phyloP scores from a whole-genome alignment of 2,113 vertebrate species.

The Columbina picui region DNA sequence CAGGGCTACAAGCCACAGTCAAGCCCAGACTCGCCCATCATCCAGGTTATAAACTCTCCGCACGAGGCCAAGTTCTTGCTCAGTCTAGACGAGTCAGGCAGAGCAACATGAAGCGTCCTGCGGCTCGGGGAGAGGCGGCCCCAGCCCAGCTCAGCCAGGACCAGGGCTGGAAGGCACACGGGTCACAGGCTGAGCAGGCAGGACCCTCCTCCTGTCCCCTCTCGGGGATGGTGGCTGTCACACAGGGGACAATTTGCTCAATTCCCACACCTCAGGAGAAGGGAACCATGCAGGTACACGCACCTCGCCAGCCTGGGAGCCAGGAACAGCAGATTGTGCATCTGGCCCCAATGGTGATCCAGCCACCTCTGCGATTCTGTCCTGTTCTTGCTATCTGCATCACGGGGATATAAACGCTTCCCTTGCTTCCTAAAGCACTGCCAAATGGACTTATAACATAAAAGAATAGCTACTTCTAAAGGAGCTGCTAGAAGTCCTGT shows the following conservation, averaged over 20 bases:
- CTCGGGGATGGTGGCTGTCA: background rate
- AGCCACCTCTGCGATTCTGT: fast-evolving
- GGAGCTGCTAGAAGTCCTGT: background rate
- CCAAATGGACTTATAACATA: background rate
- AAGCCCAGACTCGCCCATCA: background rate
- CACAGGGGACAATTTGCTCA: background rate
- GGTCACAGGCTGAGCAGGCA: background rate
- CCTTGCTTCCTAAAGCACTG: background rate
- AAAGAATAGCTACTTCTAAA: background rate
- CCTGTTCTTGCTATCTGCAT: background rate
- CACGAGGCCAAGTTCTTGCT: background rate
- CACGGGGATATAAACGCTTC: background rate
- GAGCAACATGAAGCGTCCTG: background rate
- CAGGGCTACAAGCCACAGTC: background rate
- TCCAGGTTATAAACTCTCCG: background rate
- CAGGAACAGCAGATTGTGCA: fast-evolving
- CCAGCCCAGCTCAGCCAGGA: background rate
- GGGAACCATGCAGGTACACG: background rate
- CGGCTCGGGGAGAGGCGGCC: background rate
- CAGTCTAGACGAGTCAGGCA: background rate
- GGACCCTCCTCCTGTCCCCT: background rate
- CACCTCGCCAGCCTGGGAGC: fast-evolving
- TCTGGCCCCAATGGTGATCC: background rate
- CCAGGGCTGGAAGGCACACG: background rate
- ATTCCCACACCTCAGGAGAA: background rate